Evolutionary conservation across 1,140 invertebrate genomes (phyloP).

Genomic region (Drosophila navojoa): DNA sequence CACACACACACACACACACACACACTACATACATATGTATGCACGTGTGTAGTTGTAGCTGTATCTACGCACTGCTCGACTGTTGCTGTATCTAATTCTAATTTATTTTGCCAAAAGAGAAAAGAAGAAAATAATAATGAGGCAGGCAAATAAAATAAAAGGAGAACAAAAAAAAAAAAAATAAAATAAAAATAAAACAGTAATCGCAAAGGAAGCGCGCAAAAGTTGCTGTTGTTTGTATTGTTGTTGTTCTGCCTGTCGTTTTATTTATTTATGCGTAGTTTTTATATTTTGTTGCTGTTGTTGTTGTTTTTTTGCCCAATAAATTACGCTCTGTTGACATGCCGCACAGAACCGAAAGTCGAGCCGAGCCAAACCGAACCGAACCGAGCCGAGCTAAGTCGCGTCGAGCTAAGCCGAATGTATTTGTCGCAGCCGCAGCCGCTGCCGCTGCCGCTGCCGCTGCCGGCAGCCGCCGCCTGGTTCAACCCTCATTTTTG

Average conservation of each 20-base stretch:
- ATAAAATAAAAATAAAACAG: constrained; percentile 50
- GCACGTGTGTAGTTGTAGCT: constrained; percentile 24
- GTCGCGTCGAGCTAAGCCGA: constrained; percentile 6
- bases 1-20: not conserved
- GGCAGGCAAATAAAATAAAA: constrained; percentile 30
- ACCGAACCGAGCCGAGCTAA: constrained; percentile 1
- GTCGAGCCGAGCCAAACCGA: constrained; percentile 2
- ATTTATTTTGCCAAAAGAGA: constrained; percentile 71
- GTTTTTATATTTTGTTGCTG: constrained; percentile 25
- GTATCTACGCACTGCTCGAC: constrained; percentile 70
- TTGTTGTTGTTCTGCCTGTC: too few species aligned
- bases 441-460: not conserved
- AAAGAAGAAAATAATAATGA: constrained; percentile 54
- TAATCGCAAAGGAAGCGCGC: constrained; percentile 40
- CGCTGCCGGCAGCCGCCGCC: not conserved
- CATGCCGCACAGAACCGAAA: constrained; percentile 52
- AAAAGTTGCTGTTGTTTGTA: constrained; percentile 42
- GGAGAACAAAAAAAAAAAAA: too few species aligned
- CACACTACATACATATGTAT: constrained; percentile 10
- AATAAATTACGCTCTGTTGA: constrained; percentile 77
- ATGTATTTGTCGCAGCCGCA: not conserved
- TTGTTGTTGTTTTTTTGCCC: constrained; percentile 56
- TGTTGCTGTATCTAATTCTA: constrained; percentile 73
- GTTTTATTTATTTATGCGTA: constrained; percentile 62
- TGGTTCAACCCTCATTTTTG: constrained; percentile 43